phyloP scores from a whole-genome alignment of 2,113 vertebrate genomes.

The Stigmatopora argus region DNA sequence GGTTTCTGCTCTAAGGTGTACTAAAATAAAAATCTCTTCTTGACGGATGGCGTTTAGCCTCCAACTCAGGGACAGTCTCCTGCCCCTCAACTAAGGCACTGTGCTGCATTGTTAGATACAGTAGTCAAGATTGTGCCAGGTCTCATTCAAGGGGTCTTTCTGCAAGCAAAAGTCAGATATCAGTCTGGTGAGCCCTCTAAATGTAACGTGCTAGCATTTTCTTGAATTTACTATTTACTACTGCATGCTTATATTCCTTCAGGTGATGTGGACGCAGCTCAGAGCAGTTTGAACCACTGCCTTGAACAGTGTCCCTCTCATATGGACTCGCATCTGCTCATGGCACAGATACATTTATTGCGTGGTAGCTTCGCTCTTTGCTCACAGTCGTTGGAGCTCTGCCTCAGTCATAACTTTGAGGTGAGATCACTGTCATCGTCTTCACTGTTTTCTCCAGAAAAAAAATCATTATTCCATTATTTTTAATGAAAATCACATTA shows the following conservation, averaged over 20 bases:
- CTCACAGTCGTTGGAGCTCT: constrained; percentile 89
- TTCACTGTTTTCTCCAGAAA: background rate
- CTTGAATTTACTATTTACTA: background rate
- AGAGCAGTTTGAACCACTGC: constrained; percentile 78
- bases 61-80: constrained; percentile 75
- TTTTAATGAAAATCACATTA: too few relatives aligned
- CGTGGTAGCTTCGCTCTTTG: constrained; percentile 82
- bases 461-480: too few relatives aligned
- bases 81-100: constrained; percentile 80
- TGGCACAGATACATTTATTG: constrained; percentile 89
- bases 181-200: constrained; percentile 76
- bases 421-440: constrained; percentile 59
- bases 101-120: constrained; percentile 82
- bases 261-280: constrained; percentile 78
- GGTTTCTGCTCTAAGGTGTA: background rate
- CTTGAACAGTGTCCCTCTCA: constrained; percentile 84
- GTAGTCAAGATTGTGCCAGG: constrained; percentile 86
- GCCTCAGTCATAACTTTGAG: constrained; percentile 92
- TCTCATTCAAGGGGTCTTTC: constrained; percentile 81
- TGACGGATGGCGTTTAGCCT: constrained; percentile 64
- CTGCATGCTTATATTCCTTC: constrained; percentile 8
- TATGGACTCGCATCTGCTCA: constrained; percentile 86
- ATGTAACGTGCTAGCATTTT: constrained; percentile 2
- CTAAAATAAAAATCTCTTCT: background rate
- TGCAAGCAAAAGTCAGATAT: constrained; percentile 88